These are phyloP conservation scores for Drosophila birchii DNA, from an alignment of 2,888 invertebrate genomes.

Conservation along the genomic window DNA sequence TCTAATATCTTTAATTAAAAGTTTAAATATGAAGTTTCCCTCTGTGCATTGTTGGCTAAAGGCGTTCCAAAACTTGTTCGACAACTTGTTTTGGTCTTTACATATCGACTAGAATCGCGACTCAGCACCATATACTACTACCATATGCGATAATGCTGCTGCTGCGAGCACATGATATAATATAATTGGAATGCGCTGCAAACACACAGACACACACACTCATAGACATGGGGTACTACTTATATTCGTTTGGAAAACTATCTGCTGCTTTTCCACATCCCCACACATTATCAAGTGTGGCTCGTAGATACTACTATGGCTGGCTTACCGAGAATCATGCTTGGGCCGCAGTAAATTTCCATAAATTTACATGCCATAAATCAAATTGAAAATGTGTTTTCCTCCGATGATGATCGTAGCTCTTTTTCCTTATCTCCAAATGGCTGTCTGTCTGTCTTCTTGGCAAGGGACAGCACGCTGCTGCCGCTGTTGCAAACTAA, in stretches of 20 bases:
- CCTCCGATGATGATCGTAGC: slow-evolving; percentile 39
- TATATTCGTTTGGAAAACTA: slow-evolving; percentile 52
- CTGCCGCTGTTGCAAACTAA: slow-evolving; percentile 61
- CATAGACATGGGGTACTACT: slow-evolving; percentile 3
- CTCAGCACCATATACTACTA: slow-evolving; percentile 46
- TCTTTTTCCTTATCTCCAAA: slow-evolving; percentile 59
- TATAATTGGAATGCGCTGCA: slow-evolving; percentile 74
- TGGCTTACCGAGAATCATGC: slow-evolving; percentile 52
- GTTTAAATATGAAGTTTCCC: background rate
- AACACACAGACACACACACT: slow-evolving; percentile 27
- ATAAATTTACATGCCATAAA: slow-evolving; percentile 79
- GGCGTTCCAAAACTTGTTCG: slow-evolving; percentile 81
- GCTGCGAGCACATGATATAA: slow-evolving; percentile 75
- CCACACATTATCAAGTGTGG: slow-evolving; percentile 60
- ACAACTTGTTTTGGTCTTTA: slow-evolving; percentile 77
- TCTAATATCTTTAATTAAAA: background rate
- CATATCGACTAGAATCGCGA: slow-evolving; percentile 68
- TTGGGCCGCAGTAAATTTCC: slow-evolving; percentile 72
- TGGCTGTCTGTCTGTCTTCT: slow-evolving; percentile 48
- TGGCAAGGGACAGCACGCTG: slow-evolving; percentile 12
- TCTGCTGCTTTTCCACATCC: slow-evolving; percentile 60
- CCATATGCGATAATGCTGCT: slow-evolving; percentile 78
- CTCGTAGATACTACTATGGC: slow-evolving; percentile 2
- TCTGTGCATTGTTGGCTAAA: slow-evolving; percentile 49
- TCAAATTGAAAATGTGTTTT: slow-evolving; percentile 69